These are phyloP conservation scores for Turdus rufiventris DNA, from an alignment of 2,113 vertebrate species.

Conservation along the genomic window DNA sequence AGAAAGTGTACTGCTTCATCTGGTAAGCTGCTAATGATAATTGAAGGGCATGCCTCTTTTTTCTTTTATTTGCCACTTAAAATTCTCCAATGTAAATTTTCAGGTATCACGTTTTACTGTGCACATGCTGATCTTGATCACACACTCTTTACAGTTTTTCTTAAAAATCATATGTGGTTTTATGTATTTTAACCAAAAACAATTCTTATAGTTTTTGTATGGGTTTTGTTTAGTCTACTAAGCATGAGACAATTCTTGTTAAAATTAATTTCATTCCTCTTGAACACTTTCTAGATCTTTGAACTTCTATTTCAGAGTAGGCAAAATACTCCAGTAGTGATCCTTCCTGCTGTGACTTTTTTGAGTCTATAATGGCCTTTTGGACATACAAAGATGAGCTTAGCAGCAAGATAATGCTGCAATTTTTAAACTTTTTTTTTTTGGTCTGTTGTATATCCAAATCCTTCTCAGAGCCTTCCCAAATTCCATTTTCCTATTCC, in stretches of 20 bases:
- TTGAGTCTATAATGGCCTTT: not conserved
- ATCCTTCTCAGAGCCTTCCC: not conserved
- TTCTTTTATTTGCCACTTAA: not conserved
- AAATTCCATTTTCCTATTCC: not conserved
- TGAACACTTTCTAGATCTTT: not conserved
- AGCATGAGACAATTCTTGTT: not conserved
- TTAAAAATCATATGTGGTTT: not conserved
- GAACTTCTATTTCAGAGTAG: not conserved
- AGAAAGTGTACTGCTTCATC: not conserved
- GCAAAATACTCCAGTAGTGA: not conserved
- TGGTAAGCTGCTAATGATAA: not conserved
- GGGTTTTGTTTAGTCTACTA: not conserved
- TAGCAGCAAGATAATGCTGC: not conserved
- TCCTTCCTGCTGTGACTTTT: not conserved
- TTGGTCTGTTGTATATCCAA: not conserved
- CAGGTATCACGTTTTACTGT: not conserved
- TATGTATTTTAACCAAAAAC: not conserved
- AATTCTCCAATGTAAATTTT: not conserved
- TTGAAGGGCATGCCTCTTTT: not conserved
- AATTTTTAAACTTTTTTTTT: not conserved
- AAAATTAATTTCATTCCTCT: not conserved
- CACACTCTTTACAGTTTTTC: not conserved
- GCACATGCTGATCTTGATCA: not conserved
- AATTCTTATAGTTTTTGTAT: not conserved
- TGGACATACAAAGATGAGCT: not conserved